Conservation (phyloP, 1,140 invertebrate species). For the Cryptotermes secundus region DNA sequence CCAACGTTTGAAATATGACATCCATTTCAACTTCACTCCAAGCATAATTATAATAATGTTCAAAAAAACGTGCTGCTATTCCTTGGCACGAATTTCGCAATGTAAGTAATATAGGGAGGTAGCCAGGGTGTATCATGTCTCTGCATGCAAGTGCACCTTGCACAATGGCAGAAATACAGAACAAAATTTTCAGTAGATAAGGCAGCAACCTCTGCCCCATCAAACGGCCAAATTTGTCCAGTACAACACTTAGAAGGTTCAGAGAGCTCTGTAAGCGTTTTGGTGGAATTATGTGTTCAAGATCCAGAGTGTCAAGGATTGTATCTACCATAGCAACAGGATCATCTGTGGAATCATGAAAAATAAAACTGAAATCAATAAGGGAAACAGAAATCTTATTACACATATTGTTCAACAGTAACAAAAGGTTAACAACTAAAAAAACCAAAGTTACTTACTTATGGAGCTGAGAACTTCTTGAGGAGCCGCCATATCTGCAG, state of each 20-base stretch:
- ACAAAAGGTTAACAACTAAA: too few relatives aligned
- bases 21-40: conserved; percentile 73
- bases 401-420: too few relatives aligned
- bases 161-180: conserved; percentile 66
- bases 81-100: conserved; percentile 60
- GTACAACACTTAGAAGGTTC: conserved; percentile 74
- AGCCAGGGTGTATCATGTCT: conserved; percentile 71
- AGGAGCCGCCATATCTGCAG: too few relatives aligned
- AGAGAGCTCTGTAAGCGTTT: conserved; percentile 73
- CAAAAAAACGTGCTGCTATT: conserved; percentile 71
- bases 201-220: conserved; percentile 65
- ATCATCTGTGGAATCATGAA: conserved; percentile 39
- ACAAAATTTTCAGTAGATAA: conserved; percentile 68
- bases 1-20: conserved; percentile 70
- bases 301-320: conserved; percentile 53
- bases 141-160: conserved; percentile 56
- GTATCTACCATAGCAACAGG: conserved; percentile 49
- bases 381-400: too few relatives aligned
- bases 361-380: neutral
- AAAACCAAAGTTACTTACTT: too few relatives aligned
- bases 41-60: conserved; percentile 72
- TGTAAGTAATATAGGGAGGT: conserved; percentile 65
- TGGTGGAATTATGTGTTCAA: conserved; percentile 64
- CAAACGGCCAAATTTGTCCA: conserved; percentile 82
- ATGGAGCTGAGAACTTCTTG: too few relatives aligned